Conservation (phyloP, 2,113 vertebrate species). For the Ia io region DNA sequence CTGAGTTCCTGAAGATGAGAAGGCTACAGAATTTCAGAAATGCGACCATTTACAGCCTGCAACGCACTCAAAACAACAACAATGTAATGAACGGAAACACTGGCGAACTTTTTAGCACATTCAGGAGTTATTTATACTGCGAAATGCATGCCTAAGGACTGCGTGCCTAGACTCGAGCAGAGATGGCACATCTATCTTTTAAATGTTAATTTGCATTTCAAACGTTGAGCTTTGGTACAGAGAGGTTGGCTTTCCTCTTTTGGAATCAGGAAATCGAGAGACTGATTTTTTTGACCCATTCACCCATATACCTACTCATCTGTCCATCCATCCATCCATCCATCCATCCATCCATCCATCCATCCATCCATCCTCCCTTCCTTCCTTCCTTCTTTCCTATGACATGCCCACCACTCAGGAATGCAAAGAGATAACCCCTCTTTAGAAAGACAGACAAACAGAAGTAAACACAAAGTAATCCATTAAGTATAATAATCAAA, state of each 20-base stretch:
- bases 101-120: slow-evolving; percentile 47
- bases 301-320: too few relatives aligned
- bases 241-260: slow-evolving; percentile 22
- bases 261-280: not conserved
- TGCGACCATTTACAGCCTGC: not conserved
- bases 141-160: not conserved
- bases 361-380: too few relatives aligned
- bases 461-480: not conserved
- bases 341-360: too few relatives aligned
- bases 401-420: not conserved
- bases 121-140: slow-evolving; percentile 39
- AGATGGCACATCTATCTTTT: slow-evolving; percentile 28
- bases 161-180: not conserved
- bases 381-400: not conserved
- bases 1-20: not conserved
- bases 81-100: slow-evolving; percentile 65
- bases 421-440: not conserved
- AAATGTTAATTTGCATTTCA: slow-evolving; percentile 48
- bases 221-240: slow-evolving; percentile 28
- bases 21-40: not conserved
- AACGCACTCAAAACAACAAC: slow-evolving; percentile 36
- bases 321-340: too few relatives aligned
- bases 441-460: not conserved
- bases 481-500: not conserved
- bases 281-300: not conserved